These are phyloP conservation scores for Drosophila sturtevanti DNA, from an alignment of 1,140 invertebrate genomes.

Conservation along the genomic window DNA sequence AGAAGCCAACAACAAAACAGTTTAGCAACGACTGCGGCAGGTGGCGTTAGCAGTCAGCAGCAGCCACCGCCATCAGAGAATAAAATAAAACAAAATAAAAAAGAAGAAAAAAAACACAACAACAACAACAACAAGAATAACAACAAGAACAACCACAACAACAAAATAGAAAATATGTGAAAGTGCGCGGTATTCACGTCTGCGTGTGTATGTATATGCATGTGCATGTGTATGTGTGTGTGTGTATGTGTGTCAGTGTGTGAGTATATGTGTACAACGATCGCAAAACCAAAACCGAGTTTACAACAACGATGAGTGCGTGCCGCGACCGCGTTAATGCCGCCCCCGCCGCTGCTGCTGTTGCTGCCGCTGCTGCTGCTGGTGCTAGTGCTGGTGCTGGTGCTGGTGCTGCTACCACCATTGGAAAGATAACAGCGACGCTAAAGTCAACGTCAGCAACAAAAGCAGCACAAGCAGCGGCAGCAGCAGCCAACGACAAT, in stretches of 20 bases:
- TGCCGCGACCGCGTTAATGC: constrained; percentile 58
- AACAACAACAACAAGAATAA: too few species aligned
- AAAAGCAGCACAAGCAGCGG: constrained; percentile 16
- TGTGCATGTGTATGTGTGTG: constrained; percentile 9
- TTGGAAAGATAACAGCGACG: constrained; percentile 69
- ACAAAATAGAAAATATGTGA: constrained; percentile 8
- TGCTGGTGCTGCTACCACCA: constrained; percentile 29
- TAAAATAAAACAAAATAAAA: constrained; percentile 12
- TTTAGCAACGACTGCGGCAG: constrained; percentile 74
- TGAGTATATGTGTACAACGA: constrained; percentile 30
- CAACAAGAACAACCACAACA: too few species aligned
- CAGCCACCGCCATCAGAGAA: constrained; percentile 38
- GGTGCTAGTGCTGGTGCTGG: constrained; percentile 46
- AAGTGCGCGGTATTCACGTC: constrained; percentile 6
- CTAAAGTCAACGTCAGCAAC: constrained; percentile 25
- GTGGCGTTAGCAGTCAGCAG: constrained; percentile 75
- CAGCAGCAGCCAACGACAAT: constrained; percentile 34
- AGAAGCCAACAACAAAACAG: constrained; percentile 56
- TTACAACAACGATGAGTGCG: constrained; percentile 46
- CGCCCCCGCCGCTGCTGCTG: constrained; percentile 45
- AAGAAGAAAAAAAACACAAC: not conserved
- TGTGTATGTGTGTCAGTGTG: constrained; percentile 10
- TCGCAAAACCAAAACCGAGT: constrained; percentile 15
- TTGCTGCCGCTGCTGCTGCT: constrained; percentile 16
- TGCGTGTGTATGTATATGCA: not conserved